Evolutionary conservation across 2,113 vertebrate species (phyloP).

Genomic region (Phyllostomus hastatus): DNA sequence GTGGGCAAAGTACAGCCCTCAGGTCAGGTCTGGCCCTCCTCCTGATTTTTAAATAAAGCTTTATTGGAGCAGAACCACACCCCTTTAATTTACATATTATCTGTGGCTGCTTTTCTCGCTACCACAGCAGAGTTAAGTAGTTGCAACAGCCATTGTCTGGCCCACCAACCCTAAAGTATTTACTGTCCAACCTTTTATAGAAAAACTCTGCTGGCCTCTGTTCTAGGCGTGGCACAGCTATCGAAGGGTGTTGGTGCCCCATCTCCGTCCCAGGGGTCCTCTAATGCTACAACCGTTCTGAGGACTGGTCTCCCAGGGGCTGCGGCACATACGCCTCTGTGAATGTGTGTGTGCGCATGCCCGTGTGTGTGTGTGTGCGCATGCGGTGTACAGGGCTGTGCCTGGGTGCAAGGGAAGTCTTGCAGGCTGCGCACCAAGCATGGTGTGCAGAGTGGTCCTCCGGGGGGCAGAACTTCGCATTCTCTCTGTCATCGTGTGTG

Average conservation of each 20-base stretch:
- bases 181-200: neutral
- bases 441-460: neutral
- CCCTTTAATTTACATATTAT: neutral
- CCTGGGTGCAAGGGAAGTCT: rapidly evolving
- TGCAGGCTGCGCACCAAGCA: too few relatives aligned
- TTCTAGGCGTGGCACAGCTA: neutral
- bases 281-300: rapidly evolving
- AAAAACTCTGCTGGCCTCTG: neutral
- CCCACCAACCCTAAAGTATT: neutral
- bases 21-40: neutral
- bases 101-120: neutral
- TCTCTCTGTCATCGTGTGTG: rapidly evolving
- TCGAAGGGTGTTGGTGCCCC: neutral
- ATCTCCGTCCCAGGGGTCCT: neutral
- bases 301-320: neutral
- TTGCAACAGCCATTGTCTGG: neutral
- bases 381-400: rapidly evolving
- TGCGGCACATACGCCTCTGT: rapidly evolving
- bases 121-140: neutral
- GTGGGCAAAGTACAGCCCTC: neutral
- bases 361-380: too few relatives aligned
- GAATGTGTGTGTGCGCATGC: rapidly evolving
- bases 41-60: neutral
- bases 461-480: neutral
- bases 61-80: neutral